Evolutionary conservation across 2,888 invertebrate genomes (phyloP).

Genomic region (Willowsia nigromaculata): DNA sequence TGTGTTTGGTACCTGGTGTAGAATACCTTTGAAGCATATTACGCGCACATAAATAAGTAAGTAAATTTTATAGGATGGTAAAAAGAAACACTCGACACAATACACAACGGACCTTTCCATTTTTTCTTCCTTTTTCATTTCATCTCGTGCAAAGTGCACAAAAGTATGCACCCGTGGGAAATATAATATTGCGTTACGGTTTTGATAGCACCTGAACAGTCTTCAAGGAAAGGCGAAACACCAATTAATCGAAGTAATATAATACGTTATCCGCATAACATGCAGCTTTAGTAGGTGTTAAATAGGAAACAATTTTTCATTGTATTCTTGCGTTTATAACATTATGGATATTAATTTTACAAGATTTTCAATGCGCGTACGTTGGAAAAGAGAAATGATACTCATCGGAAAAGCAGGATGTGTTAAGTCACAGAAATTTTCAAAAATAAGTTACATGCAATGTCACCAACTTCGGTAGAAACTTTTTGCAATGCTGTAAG

Average conservation of each 20-base stretch:
- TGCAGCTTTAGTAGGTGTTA: no score
- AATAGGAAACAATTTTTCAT: no score
- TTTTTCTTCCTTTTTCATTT: conserved; percentile 23
- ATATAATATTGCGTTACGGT: conserved; percentile 18
- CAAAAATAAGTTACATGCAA: no score
- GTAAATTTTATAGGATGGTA: conserved; percentile 6
- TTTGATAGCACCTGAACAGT: neutral
- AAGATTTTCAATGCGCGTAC: no score
- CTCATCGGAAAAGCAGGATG: no score
- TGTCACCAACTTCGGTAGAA: no score
- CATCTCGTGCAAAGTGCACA: conserved; percentile 22
- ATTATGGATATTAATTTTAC: no score
- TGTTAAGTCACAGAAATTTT: no score
- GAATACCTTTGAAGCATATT: neutral
- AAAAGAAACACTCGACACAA: neutral
- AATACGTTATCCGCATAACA: no score
- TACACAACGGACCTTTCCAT: neutral
- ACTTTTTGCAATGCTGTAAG: no score
- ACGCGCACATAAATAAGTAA: conserved; percentile 9
- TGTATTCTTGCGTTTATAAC: no score
- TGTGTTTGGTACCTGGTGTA: neutral
- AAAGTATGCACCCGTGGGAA: conserved; percentile 52
- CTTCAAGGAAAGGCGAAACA: neutral
- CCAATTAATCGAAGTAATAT: conserved; percentile 43
- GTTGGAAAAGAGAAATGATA: no score